phyloP scores from a whole-genome alignment of 2,113 vertebrate species.

The Sinocyclocheilus grahami region DNA sequence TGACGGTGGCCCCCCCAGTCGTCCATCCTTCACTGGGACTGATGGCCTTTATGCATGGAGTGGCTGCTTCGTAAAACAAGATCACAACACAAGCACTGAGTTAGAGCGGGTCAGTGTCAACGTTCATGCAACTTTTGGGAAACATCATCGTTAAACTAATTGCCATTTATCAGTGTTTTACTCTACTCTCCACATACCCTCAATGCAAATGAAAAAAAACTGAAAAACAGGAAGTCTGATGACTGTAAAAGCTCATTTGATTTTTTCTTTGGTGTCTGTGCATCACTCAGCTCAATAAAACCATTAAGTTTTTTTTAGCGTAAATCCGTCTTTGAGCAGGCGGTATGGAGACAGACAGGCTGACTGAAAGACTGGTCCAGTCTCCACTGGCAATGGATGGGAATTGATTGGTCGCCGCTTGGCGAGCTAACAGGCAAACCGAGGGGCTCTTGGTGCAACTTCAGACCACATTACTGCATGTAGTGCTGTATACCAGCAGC shows the following conservation, averaged over 20 bases:
- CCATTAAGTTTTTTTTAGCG: conserved; percentile 48
- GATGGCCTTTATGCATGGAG: conserved; percentile 95
- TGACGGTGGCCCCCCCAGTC: conserved; percentile 92
- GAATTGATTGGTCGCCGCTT: conserved; percentile 51
- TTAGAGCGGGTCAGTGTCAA: not conserved
- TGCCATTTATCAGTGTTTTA: not conserved
- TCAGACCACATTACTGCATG: not conserved
- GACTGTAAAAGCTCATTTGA: conserved; percentile 50
- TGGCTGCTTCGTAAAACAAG: conserved; percentile 82
- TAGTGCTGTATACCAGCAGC: not conserved
- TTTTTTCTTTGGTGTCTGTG: conserved; percentile 39
- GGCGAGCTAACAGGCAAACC: conserved; percentile 2
- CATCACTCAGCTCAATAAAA: conserved; percentile 51
- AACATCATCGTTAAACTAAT: not conserved
- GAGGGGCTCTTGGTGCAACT: not conserved
- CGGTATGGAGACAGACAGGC: conserved; percentile 62
- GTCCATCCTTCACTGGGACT: conserved; percentile 96
- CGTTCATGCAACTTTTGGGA: not conserved
- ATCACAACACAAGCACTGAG: conserved; percentile 57
- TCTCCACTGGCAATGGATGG: conserved; percentile 31
- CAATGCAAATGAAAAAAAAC: conserved; percentile 5
- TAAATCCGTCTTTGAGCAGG: conserved; percentile 59
- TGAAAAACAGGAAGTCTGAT: conserved; percentile 31
- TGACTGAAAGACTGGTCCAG: conserved; percentile 43
- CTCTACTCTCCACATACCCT: not conserved